Conservation (phyloP, 1,140 invertebrate species). For the Pogonomyrmex californicus region DNA sequence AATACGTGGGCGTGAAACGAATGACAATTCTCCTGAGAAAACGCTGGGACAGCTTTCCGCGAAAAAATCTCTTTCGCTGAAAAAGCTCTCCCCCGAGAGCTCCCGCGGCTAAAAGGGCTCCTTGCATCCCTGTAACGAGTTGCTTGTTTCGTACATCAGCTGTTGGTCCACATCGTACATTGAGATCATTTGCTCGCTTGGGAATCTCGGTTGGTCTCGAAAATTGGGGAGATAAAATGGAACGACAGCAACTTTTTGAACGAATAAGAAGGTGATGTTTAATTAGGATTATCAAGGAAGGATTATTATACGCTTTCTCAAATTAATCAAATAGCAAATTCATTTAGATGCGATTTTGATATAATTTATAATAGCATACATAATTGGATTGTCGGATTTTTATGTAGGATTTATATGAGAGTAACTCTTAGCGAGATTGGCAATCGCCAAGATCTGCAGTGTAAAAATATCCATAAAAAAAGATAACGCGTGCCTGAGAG, state of each 20-base stretch:
- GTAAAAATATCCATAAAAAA: slow-evolving; percentile 48
- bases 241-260: too few relatives aligned
- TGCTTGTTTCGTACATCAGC: not conserved
- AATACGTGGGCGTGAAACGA: slow-evolving; percentile 64
- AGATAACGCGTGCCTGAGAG: slow-evolving; percentile 32
- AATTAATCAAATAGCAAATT: not conserved
- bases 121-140: not conserved
- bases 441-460: slow-evolving; percentile 13
- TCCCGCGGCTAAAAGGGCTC: slow-evolving; percentile 9
- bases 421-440: slow-evolving; percentile 29
- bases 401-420: not conserved
- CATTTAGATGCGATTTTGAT: not conserved
- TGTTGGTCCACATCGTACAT: not conserved
- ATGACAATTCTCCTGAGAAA: slow-evolving; percentile 74
- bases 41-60: slow-evolving; percentile 27
- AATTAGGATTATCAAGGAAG: not conserved
- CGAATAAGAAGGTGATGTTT: not conserved
- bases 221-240: not conserved
- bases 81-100: slow-evolving; percentile 1
- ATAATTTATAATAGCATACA: not conserved
- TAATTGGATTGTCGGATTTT: slow-evolving; percentile 17
- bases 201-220: not conserved
- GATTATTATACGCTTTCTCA: not conserved
- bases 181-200: not conserved
- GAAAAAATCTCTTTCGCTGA: slow-evolving; percentile 57